Evolutionary conservation across 2,797 vertebrate species (phyloP), one percentile per base, ranked within the genome.

Genomic region (Sarcoramphus papa): DNA sequence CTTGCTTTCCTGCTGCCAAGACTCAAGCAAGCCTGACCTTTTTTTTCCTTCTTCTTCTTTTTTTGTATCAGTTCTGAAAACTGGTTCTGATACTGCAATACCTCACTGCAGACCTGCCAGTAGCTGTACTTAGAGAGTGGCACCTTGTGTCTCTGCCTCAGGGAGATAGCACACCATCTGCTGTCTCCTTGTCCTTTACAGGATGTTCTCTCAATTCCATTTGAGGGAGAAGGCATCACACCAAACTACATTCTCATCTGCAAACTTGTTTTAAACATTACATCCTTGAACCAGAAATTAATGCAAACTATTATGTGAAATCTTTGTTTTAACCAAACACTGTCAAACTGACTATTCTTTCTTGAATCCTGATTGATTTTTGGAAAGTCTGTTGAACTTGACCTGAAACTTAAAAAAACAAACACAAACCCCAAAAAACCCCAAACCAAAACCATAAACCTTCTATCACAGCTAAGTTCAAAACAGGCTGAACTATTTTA

Each of bases 111-210:
- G 91, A 87, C 86, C 91, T 94, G 86, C 84, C 60, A 84, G 56
- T 85, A 92, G 60, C 77, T 89, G 85, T 73, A 82, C 90, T 89
- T 79, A 82, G 93, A 67, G 43, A 80, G 79, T 81, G 79, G 91
- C 81, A 95, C 93, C 94, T 96, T 84, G 93, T 89, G 56, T 87
- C 89, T 94, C 89, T 93, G 92, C 92, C 82, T 92, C 31, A 1
- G 73, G 93, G 91, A 93, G 79, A 88, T 8, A 88, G 72, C 78
- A 85, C 62, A 95, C 96, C 96, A 96, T 96, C 96, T 96, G 94
- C 76, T 85, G 43, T 73, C 84, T 91, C 25, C 30, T 83, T 68
- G 23, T 95, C 87, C 93, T 92, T 90, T 93, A 85, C 87, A 94
- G 91, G 91, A 91, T 96, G 92, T 96, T 96, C 95, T 85, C 78